These are phyloP conservation scores for Eilema griseolum DNA, from an alignment of 2,888 invertebrate species.

Conservation along the genomic window DNA sequence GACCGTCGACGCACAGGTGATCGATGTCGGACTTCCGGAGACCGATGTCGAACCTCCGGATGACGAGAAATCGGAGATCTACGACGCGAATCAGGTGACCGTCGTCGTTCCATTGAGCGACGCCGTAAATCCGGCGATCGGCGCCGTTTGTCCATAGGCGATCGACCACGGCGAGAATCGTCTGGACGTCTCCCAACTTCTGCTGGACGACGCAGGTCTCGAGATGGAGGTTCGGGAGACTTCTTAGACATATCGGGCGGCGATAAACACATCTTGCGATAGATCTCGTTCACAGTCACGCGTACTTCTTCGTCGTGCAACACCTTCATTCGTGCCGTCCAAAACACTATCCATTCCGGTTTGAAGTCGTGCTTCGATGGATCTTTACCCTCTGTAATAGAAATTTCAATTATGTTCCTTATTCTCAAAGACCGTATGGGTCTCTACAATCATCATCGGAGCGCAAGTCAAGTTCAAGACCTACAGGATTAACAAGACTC, in stretches of 20 bases:
- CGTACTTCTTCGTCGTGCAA: slow-evolving; percentile 90
- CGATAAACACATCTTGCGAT: slow-evolving; percentile 86
- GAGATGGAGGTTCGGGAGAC: slow-evolving; percentile 22
- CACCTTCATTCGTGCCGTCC: slow-evolving; percentile 94
- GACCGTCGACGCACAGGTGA: slow-evolving; percentile 37
- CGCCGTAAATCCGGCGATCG: slow-evolving; percentile 30
- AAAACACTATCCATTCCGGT: slow-evolving; percentile 95
- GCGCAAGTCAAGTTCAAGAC: no score
- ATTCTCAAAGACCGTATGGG: not conserved
- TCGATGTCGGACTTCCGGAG: slow-evolving; percentile 17
- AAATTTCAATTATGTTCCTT: not conserved
- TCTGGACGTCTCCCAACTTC: slow-evolving; percentile 17
- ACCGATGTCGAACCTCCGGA: slow-evolving; percentile 7
- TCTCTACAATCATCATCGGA: no score
- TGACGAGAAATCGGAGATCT: slow-evolving; percentile 16
- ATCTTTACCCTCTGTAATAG: slow-evolving; percentile 88
- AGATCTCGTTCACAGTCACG: slow-evolving; percentile 89
- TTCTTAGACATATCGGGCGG: slow-evolving; percentile 62
- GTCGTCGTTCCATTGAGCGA: slow-evolving; percentile 29
- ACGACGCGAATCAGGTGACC: slow-evolving; percentile 21
- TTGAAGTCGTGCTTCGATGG: slow-evolving; percentile 94
- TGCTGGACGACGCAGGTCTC: slow-evolving; percentile 15
- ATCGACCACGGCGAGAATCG: not conserved
- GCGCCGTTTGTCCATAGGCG: slow-evolving; percentile 18
- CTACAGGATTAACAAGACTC: no score